phyloP scores from a whole-genome alignment of 2,113 vertebrate species.

The Bufo bufo region DNA sequence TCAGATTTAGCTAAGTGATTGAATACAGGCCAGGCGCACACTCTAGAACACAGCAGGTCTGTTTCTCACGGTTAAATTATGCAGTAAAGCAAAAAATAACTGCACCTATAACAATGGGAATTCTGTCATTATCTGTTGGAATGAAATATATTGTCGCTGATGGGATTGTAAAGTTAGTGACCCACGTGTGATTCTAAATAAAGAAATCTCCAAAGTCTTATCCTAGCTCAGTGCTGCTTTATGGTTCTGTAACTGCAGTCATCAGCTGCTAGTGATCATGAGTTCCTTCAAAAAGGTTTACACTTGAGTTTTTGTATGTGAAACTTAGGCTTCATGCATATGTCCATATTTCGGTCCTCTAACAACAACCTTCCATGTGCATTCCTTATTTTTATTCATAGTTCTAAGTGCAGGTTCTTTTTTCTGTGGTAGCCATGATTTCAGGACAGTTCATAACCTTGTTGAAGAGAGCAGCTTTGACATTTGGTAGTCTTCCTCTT shows the following conservation, averaged over 20 bases:
- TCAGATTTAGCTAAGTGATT: constrained; percentile 20
- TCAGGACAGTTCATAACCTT: too few species aligned
- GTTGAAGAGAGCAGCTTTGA: too few species aligned
- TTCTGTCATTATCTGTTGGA: background rate
- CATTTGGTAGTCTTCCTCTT: too few species aligned
- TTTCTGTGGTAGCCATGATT: too few species aligned
- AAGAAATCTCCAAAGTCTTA: background rate
- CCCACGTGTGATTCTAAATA: background rate
- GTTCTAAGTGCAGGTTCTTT: too few species aligned
- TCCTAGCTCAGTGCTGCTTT: background rate
- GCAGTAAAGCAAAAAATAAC: constrained; percentile 19
- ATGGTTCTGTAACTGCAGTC: background rate
- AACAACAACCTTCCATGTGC: too few species aligned
- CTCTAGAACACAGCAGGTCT: background rate
- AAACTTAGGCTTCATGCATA: background rate
- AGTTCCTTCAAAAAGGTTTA: too few species aligned
- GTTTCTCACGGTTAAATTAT: background rate
- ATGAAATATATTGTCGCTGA: background rate
- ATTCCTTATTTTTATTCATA: too few species aligned
- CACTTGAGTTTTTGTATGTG: too few species aligned
- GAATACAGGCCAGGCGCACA: background rate
- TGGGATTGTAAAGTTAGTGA: background rate
- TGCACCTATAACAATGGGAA: constrained; percentile 3
- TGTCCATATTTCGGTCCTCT: too few species aligned
- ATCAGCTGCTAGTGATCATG: background rate